Conservation (phyloP, 2,888 invertebrate species). For the Lordiphosa fenestrarum region DNA sequence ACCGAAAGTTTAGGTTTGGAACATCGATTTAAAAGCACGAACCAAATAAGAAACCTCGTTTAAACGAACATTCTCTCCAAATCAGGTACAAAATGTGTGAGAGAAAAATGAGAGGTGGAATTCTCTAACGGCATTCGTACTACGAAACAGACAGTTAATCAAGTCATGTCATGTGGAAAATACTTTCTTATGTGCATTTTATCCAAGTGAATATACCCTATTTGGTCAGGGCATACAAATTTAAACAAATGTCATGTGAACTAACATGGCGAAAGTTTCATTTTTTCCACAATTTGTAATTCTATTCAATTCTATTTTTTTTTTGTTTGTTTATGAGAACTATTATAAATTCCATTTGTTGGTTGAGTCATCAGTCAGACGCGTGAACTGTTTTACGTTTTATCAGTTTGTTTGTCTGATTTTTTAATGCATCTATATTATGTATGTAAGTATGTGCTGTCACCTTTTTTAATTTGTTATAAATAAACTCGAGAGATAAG, state of each 20-base stretch:
- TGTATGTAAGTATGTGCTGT: conserved; percentile 1
- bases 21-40: too few species aligned
- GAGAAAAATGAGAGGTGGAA: too few species aligned
- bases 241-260: conserved; percentile 64
- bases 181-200: too few species aligned
- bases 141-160: too few species aligned
- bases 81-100: too few species aligned
- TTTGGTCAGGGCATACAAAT: conserved; percentile 28
- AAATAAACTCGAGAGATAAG: conserved; percentile 40
- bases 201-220: too few species aligned
- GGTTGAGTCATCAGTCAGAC: conserved; percentile 51
- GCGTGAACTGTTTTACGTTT: conserved; percentile 46
- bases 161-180: too few species aligned
- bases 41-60: too few species aligned
- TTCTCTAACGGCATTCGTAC: too few species aligned
- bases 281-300: conserved; percentile 26
- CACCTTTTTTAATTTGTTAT: conserved; percentile 26
- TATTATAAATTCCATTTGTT: conserved; percentile 6
- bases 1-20: too few species aligned
- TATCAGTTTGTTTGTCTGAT: conserved; percentile 34
- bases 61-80: too few species aligned
- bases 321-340: conserved; percentile 36
- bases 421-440: conserved; percentile 10
- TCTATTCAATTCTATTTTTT: conserved; percentile 33
- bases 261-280: conserved; percentile 26